Evolutionary conservation across 2,888 invertebrate species (phyloP).

Genomic region (Hydroisotoma schaefferi): DNA sequence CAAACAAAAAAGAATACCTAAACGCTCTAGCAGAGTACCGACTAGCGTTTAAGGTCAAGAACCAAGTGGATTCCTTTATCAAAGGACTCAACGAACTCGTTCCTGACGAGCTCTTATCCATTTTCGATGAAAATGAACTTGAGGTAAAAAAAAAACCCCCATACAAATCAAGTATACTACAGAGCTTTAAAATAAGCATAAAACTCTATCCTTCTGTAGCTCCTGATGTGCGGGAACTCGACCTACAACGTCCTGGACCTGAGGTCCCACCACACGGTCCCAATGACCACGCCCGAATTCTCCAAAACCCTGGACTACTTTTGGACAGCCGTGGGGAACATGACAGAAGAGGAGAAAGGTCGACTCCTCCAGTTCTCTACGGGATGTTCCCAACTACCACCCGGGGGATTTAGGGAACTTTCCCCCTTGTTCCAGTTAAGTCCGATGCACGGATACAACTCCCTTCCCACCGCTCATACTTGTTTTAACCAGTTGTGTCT

Average conservation of each 20-base stretch:
- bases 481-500: constrained; percentile 92
- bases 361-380: constrained; percentile 87
- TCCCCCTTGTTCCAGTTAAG: constrained; percentile 90
- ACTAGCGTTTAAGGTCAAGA: constrained; percentile 73
- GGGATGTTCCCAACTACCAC: constrained; percentile 73
- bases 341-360: constrained; percentile 89
- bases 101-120: constrained; percentile 86
- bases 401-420: constrained; percentile 84
- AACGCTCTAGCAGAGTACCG: constrained; percentile 86
- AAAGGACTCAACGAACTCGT: constrained; percentile 86
- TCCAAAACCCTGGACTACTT: constrained; percentile 82
- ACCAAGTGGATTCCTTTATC: constrained; percentile 82
- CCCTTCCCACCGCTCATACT: constrained; percentile 89
- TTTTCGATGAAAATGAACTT: constrained; percentile 93
- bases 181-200: neutral
- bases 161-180: neutral
- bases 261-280: constrained; percentile 81
- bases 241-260: constrained; percentile 88
- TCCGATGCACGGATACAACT: constrained; percentile 82
- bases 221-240: constrained; percentile 87
- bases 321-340: constrained; percentile 84
- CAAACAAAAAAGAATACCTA: constrained; percentile 74
- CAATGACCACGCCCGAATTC: constrained; percentile 69
- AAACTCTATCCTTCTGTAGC: constrained; percentile 55
- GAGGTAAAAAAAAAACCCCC: constrained; percentile 64